Evolutionary conservation across 2,797 vertebrate species (phyloP).

Genomic region (Triplophysa yarkandensis): DNA sequence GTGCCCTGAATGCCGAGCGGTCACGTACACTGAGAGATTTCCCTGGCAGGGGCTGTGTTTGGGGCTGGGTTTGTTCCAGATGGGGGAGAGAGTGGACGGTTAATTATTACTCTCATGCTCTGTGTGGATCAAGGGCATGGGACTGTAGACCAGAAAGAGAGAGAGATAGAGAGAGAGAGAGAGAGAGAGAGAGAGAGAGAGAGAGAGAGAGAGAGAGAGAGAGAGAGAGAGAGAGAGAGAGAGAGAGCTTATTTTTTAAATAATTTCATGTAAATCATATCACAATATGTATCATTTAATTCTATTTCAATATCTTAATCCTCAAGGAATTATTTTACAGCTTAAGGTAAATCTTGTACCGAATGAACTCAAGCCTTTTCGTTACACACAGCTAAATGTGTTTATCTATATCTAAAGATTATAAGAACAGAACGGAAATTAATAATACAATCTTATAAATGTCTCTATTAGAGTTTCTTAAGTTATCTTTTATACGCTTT

Average conservation of each 20-base stretch:
- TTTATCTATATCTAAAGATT: too few species aligned
- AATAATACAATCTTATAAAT: too few species aligned
- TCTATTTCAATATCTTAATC: background rate
- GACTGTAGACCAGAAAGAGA: too few species aligned
- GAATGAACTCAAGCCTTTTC: too few species aligned
- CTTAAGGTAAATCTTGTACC: too few species aligned
- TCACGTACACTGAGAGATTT: constrained; percentile 72
- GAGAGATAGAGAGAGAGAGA: constrained; percentile 26
- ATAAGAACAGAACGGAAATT: too few species aligned
- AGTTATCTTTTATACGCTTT: too few species aligned
- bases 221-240: constrained; percentile 25
- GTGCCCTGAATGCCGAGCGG: constrained; percentile 47
- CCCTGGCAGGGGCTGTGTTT: constrained; percentile 69
- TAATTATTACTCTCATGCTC: constrained; percentile 80
- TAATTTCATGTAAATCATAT: background rate
- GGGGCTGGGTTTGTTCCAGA: constrained; percentile 70
- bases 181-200: constrained; percentile 25
- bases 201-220: constrained; percentile 42
- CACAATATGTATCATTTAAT: too few species aligned
- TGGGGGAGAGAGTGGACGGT: constrained; percentile 70
- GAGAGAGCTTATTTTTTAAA: background rate
- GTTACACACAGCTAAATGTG: too few species aligned
- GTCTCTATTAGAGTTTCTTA: too few species aligned
- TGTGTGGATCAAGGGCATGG: constrained; percentile 65
- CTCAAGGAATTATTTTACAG: too few species aligned